Conservation (phyloP, 2,113 vertebrate genomes). For the Furnarius figulus region DNA sequence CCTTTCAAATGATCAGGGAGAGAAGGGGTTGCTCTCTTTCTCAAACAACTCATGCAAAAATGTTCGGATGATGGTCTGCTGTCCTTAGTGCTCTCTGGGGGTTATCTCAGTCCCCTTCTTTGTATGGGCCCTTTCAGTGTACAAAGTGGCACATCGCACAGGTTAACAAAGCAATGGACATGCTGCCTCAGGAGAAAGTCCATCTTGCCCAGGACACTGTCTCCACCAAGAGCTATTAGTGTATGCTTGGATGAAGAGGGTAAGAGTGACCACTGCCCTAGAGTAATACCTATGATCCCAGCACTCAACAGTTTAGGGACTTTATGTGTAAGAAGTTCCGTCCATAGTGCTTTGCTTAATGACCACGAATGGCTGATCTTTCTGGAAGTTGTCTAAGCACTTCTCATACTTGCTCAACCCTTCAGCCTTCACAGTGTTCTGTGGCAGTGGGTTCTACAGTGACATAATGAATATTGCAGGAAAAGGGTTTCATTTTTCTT, state of each 20-base stretch:
- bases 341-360: neutral
- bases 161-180: neutral
- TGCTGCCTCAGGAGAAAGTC: neutral
- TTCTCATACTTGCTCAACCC: neutral
- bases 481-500: neutral
- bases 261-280: neutral
- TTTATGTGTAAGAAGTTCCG: neutral
- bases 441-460: neutral
- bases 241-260: neutral
- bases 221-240: neutral
- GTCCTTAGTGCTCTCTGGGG: neutral
- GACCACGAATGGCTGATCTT: accelerated
- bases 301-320: neutral
- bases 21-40: neutral
- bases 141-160: neutral
- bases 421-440: neutral
- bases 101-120: neutral
- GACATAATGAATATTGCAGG: neutral
- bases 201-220: neutral
- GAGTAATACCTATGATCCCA: neutral
- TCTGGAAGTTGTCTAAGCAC: neutral
- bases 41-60: neutral
- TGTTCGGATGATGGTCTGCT: neutral
- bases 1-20: neutral
- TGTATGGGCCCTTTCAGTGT: neutral